Percentiles rank a stretch among this genome's conserved stretches.
Conservation (phyloP, 2,113 vertebrate species). For the Heliornis fulica region DNA sequence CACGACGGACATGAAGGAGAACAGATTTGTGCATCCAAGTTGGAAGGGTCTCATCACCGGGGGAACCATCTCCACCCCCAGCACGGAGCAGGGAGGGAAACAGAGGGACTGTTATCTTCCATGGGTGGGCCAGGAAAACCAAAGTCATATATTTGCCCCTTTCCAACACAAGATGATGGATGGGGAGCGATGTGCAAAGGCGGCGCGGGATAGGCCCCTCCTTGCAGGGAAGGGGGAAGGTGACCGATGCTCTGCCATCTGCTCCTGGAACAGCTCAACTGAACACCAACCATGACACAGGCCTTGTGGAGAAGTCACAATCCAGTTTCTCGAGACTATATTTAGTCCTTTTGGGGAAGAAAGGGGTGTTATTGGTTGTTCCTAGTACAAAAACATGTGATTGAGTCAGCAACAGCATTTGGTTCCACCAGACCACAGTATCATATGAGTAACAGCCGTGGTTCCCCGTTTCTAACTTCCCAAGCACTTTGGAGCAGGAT, state of each 20-base stretch:
- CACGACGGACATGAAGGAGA: not conserved
- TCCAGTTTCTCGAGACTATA: not conserved
- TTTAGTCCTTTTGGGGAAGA: not conserved
- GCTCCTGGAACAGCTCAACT: not conserved
- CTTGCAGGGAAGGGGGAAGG: not conserved
- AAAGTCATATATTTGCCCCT: not conserved
- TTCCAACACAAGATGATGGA: not conserved
- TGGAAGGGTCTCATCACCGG: not conserved
- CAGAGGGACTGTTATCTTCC: not conserved
- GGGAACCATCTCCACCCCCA: not conserved
- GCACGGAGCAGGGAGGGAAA: not conserved
- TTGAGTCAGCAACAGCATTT: not conserved
- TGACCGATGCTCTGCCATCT: not conserved
- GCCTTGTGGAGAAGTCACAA: not conserved
- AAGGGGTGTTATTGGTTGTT: not conserved
- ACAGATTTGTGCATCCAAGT: not conserved
- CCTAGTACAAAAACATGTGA: conserved; percentile 39
- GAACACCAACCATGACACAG: not conserved
- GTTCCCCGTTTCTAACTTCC: not conserved
- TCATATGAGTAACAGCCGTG: conserved; percentile 6
- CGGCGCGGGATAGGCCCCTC: not conserved
- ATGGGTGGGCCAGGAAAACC: conserved; percentile 17
- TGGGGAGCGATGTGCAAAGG: not conserved
- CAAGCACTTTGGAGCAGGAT: not conserved
- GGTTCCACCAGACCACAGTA: not conserved